A percentile compares a stretch with the other conserved stretches of the same genome.
These are phyloP conservation scores for Gymnarchus niloticus DNA, from an alignment of 2,113 vertebrate species.

Conservation along the genomic window DNA sequence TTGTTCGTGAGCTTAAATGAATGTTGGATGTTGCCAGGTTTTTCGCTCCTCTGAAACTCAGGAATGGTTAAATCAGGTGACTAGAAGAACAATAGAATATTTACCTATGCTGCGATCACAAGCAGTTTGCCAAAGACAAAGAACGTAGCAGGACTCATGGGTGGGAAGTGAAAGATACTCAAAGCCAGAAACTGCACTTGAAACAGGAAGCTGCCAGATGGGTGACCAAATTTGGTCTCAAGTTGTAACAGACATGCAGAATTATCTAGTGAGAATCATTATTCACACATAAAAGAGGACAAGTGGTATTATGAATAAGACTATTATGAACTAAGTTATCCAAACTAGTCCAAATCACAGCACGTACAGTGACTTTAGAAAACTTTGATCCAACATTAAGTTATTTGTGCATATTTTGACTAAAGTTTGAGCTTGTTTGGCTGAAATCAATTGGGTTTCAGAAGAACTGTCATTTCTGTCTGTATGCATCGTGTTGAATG, in stretches of 20 bases:
- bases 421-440: not conserved
- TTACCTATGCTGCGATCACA: not conserved
- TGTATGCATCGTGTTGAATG: not conserved
- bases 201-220: not conserved
- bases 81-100: not conserved
- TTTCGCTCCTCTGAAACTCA: not conserved
- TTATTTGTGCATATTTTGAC: not conserved
- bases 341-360: slow-evolving; percentile 20
- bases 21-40: no score
- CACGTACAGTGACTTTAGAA: slow-evolving; percentile 12
- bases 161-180: slow-evolving; percentile 46
- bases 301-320: slow-evolving; percentile 12
- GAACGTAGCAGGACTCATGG: slow-evolving; percentile 24
- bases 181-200: slow-evolving; percentile 18
- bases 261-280: slow-evolving; percentile 15
- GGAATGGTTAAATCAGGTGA: not conserved
- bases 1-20: not conserved
- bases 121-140: not conserved
- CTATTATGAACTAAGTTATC: slow-evolving; percentile 8
- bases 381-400: slow-evolving; percentile 15
- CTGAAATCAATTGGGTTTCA: not conserved
- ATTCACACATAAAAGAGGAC: slow-evolving; percentile 9
- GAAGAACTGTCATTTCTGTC: not conserved
- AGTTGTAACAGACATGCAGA: not conserved
- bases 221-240: slow-evolving; percentile 7